Conservation (phyloP, 1,140 invertebrate species). For the Cryptotermes secundus region DNA sequence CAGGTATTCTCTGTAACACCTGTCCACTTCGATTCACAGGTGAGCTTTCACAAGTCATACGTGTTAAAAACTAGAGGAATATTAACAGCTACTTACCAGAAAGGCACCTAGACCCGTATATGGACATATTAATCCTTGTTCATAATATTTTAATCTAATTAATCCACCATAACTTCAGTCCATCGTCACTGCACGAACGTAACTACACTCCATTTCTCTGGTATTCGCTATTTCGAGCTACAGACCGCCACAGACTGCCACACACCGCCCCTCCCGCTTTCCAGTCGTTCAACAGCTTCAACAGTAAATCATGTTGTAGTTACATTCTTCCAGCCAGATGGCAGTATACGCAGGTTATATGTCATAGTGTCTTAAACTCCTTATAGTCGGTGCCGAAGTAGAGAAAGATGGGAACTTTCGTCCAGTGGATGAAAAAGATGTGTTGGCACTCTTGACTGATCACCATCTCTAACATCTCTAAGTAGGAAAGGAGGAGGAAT, state of each 20-base stretch:
- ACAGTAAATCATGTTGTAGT: background rate
- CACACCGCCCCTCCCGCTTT: too few species aligned
- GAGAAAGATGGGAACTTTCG: background rate
- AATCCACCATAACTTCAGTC: background rate
- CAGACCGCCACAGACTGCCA: too few species aligned
- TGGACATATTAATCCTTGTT: slow-evolving; percentile 6
- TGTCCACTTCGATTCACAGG: slow-evolving; percentile 8
- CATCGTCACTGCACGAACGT: background rate
- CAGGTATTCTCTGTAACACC: background rate
- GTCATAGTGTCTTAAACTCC: background rate
- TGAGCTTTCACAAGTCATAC: background rate
- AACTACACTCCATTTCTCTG: background rate
- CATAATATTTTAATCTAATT: background rate
- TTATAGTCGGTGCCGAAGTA: background rate
- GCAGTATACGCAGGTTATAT: background rate
- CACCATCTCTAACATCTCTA: background rate
- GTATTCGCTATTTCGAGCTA: too few species aligned
- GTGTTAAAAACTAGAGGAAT: background rate
- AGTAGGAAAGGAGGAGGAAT: background rate
- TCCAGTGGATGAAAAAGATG: background rate
- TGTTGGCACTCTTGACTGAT: background rate
- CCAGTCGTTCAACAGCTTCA: too few species aligned
- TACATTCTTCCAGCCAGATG: slow-evolving; percentile 9
- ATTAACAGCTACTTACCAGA: background rate
- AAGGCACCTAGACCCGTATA: slow-evolving; percentile 5